phyloP scores from a whole-genome alignment of 1,140 invertebrate species.

The Dufourea novaeangliae region DNA sequence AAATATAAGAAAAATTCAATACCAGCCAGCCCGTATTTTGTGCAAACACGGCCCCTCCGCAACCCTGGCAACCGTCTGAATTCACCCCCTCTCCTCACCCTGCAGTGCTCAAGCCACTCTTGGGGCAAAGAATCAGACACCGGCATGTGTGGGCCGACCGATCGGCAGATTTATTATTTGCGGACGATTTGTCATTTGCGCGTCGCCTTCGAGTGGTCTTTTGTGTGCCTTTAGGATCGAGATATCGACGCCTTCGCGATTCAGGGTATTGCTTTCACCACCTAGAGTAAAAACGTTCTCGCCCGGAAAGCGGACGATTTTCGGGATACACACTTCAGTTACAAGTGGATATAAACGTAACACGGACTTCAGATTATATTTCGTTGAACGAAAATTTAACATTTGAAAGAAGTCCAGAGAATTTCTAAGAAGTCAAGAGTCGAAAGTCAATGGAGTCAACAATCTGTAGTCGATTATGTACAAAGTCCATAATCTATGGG shows the following conservation, averaged over 20 bases:
- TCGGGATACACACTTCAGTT: neutral
- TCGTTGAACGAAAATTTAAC: neutral
- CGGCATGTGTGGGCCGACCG: constrained; percentile 7
- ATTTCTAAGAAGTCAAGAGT: no score
- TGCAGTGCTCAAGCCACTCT: constrained; percentile 5
- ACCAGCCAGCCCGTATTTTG: constrained; percentile 49
- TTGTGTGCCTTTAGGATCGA: constrained; percentile 61
- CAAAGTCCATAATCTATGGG: no score
- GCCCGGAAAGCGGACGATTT: constrained; percentile 20
- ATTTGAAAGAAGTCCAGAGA: no score
- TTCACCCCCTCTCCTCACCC: constrained; percentile 2
- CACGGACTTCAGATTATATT: neutral
- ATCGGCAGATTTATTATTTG: constrained; percentile 63
- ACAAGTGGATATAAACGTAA: constrained; percentile 13
- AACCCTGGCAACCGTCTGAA: constrained; percentile 22
- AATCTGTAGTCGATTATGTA: no score
- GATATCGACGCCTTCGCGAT: constrained; percentile 43
- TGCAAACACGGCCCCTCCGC: constrained; percentile 37
- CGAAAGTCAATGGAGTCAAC: no score
- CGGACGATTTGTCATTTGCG: constrained; percentile 65
- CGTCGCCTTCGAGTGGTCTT: constrained; percentile 52
- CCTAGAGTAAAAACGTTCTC: neutral
- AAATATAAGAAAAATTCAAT: constrained; percentile 51
- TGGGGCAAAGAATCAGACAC: constrained; percentile 14
- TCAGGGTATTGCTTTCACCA: constrained; percentile 31